phyloP scores from a whole-genome alignment of 2,113 vertebrate species.

The Zosterops pallidus region DNA sequence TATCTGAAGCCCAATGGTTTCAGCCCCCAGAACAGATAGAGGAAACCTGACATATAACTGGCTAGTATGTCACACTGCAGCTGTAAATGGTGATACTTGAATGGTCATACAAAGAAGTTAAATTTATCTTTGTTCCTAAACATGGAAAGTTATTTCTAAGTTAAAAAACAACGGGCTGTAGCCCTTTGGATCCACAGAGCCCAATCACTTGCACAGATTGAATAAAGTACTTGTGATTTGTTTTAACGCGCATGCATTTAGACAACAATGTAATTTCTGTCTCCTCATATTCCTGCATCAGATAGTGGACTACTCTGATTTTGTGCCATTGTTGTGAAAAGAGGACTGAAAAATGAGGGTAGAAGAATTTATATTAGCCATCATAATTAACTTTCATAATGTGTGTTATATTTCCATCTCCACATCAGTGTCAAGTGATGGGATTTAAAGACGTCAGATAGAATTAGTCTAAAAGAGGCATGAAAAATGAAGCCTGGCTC shows the following conservation, averaged over 20 bases:
- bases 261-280: neutral
- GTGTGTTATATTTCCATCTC: neutral
- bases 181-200: neutral
- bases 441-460: neutral
- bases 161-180: neutral
- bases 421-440: neutral
- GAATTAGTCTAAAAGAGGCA: neutral
- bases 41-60: neutral
- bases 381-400: neutral
- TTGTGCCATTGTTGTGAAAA: neutral
- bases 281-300: neutral
- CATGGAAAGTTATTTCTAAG: neutral
- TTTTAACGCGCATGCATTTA: neutral
- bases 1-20: neutral
- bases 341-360: neutral
- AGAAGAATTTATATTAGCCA: neutral
- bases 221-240: neutral
- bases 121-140: neutral
- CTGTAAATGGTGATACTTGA: neutral
- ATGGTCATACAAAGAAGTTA: neutral
- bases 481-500: neutral
- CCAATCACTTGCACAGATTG: neutral
- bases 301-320: neutral
- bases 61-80: neutral
- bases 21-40: neutral